Evolutionary conservation across 2,888 invertebrate genomes (phyloP), one percentile per base, ranked within the genome.

Genomic region (Chloroclystis v-ata): DNA sequence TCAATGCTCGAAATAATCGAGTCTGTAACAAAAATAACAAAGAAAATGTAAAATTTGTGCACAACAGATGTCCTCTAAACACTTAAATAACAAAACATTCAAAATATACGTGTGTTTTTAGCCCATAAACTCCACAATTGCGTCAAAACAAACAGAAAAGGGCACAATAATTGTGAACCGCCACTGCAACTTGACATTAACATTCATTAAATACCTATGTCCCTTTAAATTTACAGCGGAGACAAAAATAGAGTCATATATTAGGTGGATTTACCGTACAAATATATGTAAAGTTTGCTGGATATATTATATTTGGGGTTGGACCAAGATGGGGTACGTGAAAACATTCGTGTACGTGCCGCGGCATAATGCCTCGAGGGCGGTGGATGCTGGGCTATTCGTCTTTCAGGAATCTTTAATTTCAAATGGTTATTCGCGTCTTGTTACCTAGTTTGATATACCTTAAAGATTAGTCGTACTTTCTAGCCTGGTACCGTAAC

Each of bases 271-370:
- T 87, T 86, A 87, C 82, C 82, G 82, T 81, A 86, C 87, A 87
- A 87, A 87, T 87, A 87, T 87, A 87, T 87, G 87, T 87, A 84
- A 87, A 87, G 87, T 87, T 87, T 85, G 79, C 78, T 72, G 81
- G 81, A 86, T 86, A 84, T 86, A 87, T 87, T 86, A 87, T 87
- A 82, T 84, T 74, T 79, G 84, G 86, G 87, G 84, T 80, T 72
- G 82, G 80, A 72, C 76, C 76, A 73, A 79, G 82, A 78, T 75
- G 82, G 75, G 79, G 73, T 75, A 81, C 87, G 87, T 87, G 87
- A 79, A 86, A 86, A 81, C 79, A 86, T 85, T 78, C 81, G 71
- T 68, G 67, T 78, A 84, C 87, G 87, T 87, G 87, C 86, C 74
- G 74, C 70, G 73, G 86, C 87, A 87, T 87, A 87, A 87, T 87